Evolutionary conservation across 2,113 vertebrate genomes (phyloP), one percentile per base, ranked within the genome.

Genomic region (Oreotrochilus melanogaster): DNA sequence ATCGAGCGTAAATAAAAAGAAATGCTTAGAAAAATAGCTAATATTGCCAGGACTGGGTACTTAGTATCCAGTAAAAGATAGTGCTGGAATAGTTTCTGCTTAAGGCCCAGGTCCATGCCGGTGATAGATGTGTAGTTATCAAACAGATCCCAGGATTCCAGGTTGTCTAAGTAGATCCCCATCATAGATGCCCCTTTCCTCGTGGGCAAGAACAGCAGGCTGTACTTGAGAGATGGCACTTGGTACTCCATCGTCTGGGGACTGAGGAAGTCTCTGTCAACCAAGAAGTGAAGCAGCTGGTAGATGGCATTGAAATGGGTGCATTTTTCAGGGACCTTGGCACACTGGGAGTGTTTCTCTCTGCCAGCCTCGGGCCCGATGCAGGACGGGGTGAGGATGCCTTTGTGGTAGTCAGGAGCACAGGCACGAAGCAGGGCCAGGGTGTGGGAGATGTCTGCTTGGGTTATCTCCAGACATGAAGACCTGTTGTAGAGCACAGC

Each of bases 221-320:
- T 99, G 97, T 99, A 99, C 97, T 99, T 99, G 78, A 99, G 98
- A 15, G 99, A 99, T 7, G 99, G 99, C 85, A 99, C 99, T 97
- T 99, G 99, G 93, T 99, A 99, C 92, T 99, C 98, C 7, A 98
- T 98, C 0, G 99, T 99, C 97, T 99, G 99, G 24, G 99, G 99
- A 72, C 99, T 98, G 9, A 99, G 98, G 39, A 99, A 99, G 96
- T 99, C 99, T 94, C 98, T 99, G 97, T 99, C 99, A 0, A 99
- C 98, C 79, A 99, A 89, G 92, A 98, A 99, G 97, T 99, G 99
- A 45, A 99, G 98, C 76, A 99, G 98, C 78, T 99, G 99, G 96
- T 99, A 99, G 79, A 99, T 96, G 15, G 98, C 97, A 0, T 83
- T 98, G 84, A 98, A 98, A 62, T 97, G 98, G 74, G 98, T 99